phyloP scores from a whole-genome alignment of 2,113 vertebrate genomes.

The Cromileptes altivelis region DNA sequence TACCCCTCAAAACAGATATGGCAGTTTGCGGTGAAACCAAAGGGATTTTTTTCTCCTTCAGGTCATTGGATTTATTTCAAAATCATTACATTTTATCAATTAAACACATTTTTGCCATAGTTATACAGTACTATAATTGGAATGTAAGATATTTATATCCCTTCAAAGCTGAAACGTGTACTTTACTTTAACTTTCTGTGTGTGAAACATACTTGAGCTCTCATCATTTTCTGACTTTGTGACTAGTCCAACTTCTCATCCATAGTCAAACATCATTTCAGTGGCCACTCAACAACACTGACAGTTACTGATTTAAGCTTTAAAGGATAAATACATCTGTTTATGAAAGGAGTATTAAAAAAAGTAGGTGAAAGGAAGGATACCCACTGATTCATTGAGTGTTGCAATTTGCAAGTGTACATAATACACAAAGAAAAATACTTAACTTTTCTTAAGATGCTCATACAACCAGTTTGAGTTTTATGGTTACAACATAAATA shows the following conservation, averaged over 20 bases:
- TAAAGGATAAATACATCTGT: neutral
- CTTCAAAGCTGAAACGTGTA: constrained; percentile 14
- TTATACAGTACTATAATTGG: constrained; percentile 17
- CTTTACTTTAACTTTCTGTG: neutral
- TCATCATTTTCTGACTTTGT: neutral
- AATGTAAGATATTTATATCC: constrained; percentile 21
- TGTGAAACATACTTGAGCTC: neutral
- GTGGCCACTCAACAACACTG: neutral
- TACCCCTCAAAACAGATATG: neutral
- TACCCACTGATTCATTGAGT: neutral
- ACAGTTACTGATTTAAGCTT: constrained; percentile 4
- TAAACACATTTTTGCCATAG: neutral
- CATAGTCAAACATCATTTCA: neutral
- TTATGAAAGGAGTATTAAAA: neutral
- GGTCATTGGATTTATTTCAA: constrained; percentile 2
- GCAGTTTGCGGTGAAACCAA: neutral
- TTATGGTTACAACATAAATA: constrained; percentile 68
- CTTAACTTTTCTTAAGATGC: constrained; percentile 9
- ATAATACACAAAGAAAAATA: constrained; percentile 27
- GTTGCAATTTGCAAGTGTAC: constrained; percentile 29
- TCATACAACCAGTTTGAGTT: constrained; percentile 41
- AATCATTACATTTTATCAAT: neutral
- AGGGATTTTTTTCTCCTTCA: neutral
- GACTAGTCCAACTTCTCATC: neutral
- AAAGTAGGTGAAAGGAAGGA: neutral